phyloP scores from a whole-genome alignment of 2,113 vertebrate genomes.

The Daboia siamensis region DNA sequence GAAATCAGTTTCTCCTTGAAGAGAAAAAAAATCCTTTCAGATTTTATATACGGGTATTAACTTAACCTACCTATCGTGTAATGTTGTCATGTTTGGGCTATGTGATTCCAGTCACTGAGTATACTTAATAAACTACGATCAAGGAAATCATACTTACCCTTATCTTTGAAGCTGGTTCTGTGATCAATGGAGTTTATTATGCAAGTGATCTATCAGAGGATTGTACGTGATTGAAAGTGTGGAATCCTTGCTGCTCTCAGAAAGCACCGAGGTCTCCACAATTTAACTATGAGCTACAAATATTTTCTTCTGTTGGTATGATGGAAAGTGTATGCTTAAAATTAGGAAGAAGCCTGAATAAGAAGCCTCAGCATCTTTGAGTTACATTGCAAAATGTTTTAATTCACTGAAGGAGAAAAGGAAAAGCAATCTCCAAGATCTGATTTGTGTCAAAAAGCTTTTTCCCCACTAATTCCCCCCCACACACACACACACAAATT shows the following conservation, averaged over 20 bases:
- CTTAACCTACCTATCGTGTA: background rate
- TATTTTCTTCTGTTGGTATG: background rate
- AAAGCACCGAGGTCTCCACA: background rate
- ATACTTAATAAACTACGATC: background rate
- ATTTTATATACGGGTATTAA: background rate
- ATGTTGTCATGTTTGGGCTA: background rate
- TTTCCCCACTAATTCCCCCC: background rate
- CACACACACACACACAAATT: too few species aligned
- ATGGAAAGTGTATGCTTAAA: slow-evolving; percentile 7
- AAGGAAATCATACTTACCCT: background rate
- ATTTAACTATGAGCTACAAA: background rate
- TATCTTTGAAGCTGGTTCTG: background rate
- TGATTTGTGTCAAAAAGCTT: slow-evolving; percentile 5
- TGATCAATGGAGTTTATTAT: background rate
- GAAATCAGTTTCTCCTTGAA: background rate
- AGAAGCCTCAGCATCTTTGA: slow-evolving; percentile 13
- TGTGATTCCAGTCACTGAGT: background rate
- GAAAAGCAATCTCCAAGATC: slow-evolving; percentile 33
- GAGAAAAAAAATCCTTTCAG: background rate
- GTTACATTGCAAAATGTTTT: slow-evolving; percentile 10
- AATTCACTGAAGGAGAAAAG: slow-evolving; percentile 25
- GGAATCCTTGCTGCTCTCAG: background rate
- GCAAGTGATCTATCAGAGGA: background rate
- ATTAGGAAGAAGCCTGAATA: slow-evolving; percentile 26
- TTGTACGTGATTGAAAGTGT: slow-evolving; percentile 1